These are phyloP conservation scores for Zaprionus ghesquierei DNA, from an alignment of 1,140 invertebrate genomes.

Conservation along the genomic window DNA sequence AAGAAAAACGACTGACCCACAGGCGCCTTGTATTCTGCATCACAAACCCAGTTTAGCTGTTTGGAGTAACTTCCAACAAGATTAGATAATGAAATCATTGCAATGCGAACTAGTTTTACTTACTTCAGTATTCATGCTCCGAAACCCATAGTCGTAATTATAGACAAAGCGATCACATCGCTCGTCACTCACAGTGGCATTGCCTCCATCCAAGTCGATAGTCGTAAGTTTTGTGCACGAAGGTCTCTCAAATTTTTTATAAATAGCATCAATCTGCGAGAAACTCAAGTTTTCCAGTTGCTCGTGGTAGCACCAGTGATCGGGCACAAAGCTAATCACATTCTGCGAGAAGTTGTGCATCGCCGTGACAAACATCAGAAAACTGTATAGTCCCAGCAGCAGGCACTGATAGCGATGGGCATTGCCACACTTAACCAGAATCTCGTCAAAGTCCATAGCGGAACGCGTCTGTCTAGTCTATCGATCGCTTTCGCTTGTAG, in stretches of 20 bases:
- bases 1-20: constrained; percentile 86
- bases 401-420: constrained; percentile 85
- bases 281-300: constrained; percentile 57
- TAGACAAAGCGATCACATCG: constrained; percentile 83
- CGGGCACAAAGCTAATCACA: constrained; percentile 83
- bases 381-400: constrained; percentile 84
- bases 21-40: constrained; percentile 84
- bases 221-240: constrained; percentile 62
- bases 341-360: constrained; percentile 84
- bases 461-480: not conserved
- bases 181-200: constrained; percentile 49
- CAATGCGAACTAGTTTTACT: constrained; percentile 6
- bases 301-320: constrained; percentile 82
- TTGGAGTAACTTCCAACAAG: constrained; percentile 1
- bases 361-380: constrained; percentile 83
- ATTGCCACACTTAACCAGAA: constrained; percentile 85
- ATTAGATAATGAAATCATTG: not conserved
- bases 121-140: constrained; percentile 85
- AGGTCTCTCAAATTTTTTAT: constrained; percentile 51
- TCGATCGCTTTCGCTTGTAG: not conserved
- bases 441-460: constrained; percentile 84
- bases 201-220: constrained; percentile 22
- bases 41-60: constrained; percentile 85
- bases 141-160: constrained; percentile 82
- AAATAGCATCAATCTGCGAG: constrained; percentile 55